Evolutionary conservation across 37 sponge, comb jelly and placozoan species (phyloP).

Genomic region (Haliclona indistincta): DNA sequence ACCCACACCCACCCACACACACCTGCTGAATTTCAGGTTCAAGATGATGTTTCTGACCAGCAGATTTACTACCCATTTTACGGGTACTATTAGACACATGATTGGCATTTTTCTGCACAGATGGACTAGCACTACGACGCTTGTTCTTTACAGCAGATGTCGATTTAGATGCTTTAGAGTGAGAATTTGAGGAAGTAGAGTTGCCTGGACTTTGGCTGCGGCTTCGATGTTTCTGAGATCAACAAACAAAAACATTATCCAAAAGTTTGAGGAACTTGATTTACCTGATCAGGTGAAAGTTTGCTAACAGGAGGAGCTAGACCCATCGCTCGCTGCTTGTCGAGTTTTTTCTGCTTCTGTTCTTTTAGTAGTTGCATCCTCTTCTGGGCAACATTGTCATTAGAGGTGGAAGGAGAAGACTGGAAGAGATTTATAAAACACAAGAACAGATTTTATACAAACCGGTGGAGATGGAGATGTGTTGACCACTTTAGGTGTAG

Average conservation of each 20-base stretch:
- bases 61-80: too few relatives aligned
- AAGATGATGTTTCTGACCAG: too few relatives aligned
- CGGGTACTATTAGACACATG: too few relatives aligned
- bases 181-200: too few relatives aligned
- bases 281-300: not conserved
- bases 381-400: too few relatives aligned
- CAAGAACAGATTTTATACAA: not conserved
- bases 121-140: slow-evolving; percentile 21
- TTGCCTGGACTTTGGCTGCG: not conserved
- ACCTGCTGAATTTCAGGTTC: too few relatives aligned
- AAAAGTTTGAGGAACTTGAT: not conserved
- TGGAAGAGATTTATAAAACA: not conserved
- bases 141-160: not conserved
- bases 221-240: slow-evolving; percentile 3
- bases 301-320: too few relatives aligned
- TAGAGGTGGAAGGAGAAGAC: not conserved
- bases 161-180: too few relatives aligned
- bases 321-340: slow-evolving; percentile 26
- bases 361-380: slow-evolving; percentile 12
- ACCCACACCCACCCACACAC: too few relatives aligned
- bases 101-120: too few relatives aligned
- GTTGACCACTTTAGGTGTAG: too few relatives aligned
- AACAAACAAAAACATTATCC: too few relatives aligned
- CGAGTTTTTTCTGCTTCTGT: slow-evolving; percentile 23
- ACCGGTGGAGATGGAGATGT: not conserved